Evolutionary conservation across 2,888 invertebrate species (phyloP), one percentile per base, ranked within the genome.

Genomic region (Drosophila longiperda): DNA sequence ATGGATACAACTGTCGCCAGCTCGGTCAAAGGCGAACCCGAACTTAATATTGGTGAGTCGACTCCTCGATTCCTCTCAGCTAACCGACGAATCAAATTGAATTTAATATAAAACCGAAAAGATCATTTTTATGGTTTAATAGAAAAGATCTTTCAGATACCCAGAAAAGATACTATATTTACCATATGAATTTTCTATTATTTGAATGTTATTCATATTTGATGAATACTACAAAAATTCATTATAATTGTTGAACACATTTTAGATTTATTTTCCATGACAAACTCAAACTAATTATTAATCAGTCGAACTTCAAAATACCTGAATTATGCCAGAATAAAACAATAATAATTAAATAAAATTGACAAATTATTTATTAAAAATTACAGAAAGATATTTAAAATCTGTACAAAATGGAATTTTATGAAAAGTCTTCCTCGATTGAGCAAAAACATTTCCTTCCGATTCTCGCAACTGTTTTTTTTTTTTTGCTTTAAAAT

Each of bases 1-100:
- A 93, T 93, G 93, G 93, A 93, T 91, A 93, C 93, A 68, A 93
- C 93, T 68, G 93, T 93, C 68, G 93, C 93, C 69, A 93, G 93
- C 79, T 93, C 93, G 64, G 87, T 92, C 23, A 93, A 93, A 75
- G 93, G 93, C 3, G 93, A 93, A 71, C 93, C 93, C 3, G 93
- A 93, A 75, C 84, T 93, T 9, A 93, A 93, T 84, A 93, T 93
- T 82, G 93, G 93, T 93, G 89, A 90, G 90, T 84, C 53, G 23
- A 20, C 17, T 8, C 1, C 38, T 38, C 40, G 40, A 40, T 40
- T 5, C 11, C n/a, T 2, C 32, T 6, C 32, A 11, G 32, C 12
- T 23, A 12, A 1, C 8, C 36, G 8, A 26, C 26, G 12, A 29
- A 32, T 12, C 3, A 9, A 17, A 1, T 32, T 11, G 17, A 26